A percentile compares a stretch with the other conserved stretches of the same genome.
phyloP scores from a whole-genome alignment of 2,113 vertebrate genomes.

The Lates calcarifer region DNA sequence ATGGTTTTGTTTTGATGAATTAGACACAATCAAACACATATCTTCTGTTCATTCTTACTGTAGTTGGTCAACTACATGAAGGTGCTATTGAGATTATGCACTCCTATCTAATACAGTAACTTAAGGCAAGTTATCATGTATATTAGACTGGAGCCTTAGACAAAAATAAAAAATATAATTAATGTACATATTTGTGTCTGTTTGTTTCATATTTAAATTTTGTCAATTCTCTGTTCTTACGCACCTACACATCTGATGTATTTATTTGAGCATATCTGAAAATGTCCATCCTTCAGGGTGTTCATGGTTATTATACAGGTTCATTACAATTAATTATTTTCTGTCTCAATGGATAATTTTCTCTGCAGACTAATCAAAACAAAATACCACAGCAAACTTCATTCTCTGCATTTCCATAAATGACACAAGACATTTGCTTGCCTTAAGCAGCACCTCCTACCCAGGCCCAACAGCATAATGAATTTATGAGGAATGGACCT shows the following conservation, averaged over 20 bases:
- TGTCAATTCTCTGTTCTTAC: background rate
- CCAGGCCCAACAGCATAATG: slow-evolving; percentile 49
- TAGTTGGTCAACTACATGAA: background rate
- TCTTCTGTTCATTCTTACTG: background rate
- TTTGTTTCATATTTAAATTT: background rate
- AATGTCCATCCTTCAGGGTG: background rate
- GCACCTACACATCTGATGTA: no score
- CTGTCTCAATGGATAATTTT: slow-evolving; percentile 42
- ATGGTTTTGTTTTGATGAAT: background rate
- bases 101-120: background rate
- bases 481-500: slow-evolving; percentile 73
- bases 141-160: background rate
- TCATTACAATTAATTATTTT: slow-evolving; percentile 59
- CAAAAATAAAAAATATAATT: background rate
- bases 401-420: slow-evolving; percentile 53
- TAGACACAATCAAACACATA: no score
- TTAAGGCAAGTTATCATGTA: background rate
- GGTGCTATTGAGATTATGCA: background rate
- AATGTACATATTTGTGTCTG: background rate
- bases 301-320: slow-evolving; percentile 22
- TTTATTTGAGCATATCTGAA: background rate
- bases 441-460: slow-evolving; percentile 51
- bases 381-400: slow-evolving; percentile 45
- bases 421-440: slow-evolving; percentile 59
- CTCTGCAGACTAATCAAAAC: slow-evolving; percentile 59